Conservation (phyloP, 1,140 invertebrate species). For the Caenorhabditis latens region DNA sequence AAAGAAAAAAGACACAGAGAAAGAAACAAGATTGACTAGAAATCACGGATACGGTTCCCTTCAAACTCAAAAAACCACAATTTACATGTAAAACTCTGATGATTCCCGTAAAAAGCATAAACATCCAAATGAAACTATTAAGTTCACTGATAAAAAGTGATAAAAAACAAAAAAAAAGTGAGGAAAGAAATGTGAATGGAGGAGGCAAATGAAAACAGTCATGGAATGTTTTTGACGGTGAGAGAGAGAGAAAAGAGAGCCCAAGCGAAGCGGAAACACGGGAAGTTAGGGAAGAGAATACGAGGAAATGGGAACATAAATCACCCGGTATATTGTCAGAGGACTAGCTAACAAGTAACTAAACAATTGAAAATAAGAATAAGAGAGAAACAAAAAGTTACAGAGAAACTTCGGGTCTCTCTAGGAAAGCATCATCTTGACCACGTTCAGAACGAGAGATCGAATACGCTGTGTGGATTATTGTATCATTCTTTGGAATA, state of each 20-base stretch:
- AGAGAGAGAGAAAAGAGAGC: background rate
- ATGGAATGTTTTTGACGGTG: constrained; percentile 52
- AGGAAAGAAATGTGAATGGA: constrained; percentile 4
- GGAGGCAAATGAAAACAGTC: constrained; percentile 9
- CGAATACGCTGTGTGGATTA: constrained; percentile 35
- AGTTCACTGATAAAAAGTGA: background rate
- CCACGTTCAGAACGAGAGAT: constrained; percentile 48
- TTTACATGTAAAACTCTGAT: constrained; percentile 48
- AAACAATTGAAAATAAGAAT: too few relatives aligned
- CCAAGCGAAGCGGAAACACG: background rate
- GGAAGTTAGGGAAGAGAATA: background rate
- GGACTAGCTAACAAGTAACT: background rate
- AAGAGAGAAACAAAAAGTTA: background rate
- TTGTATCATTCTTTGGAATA: constrained; percentile 33
- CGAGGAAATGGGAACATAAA: background rate
- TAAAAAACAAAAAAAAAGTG: background rate
- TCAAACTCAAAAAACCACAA: background rate
- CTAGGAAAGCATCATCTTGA: constrained; percentile 40
- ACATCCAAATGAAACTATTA: constrained; percentile 34
- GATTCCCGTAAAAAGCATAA: constrained; percentile 30
- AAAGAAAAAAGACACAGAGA: constrained; percentile 19
- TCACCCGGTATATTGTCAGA: constrained; percentile 5
- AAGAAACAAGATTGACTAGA: constrained; percentile 44
- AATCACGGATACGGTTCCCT: background rate
- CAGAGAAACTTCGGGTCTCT: constrained; percentile 5